phyloP scores from a whole-genome alignment of 2,797 vertebrate genomes.

The Rhinogobio ventralis region DNA sequence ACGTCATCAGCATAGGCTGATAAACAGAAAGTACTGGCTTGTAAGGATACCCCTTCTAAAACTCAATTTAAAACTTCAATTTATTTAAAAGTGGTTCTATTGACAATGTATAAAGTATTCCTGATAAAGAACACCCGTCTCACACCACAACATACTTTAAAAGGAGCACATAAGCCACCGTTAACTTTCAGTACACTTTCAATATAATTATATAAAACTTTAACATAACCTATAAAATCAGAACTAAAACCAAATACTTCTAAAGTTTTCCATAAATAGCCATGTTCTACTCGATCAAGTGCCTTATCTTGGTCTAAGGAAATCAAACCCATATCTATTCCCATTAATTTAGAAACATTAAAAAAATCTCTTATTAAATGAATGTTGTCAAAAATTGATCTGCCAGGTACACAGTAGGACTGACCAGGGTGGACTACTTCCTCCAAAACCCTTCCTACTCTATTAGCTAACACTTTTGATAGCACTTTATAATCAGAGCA shows the following conservation, averaged over 20 bases:
- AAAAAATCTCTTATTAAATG: too few species aligned
- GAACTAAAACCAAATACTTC: not conserved
- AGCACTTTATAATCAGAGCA: not conserved
- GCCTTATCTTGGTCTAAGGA: not conserved
- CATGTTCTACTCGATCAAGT: not conserved
- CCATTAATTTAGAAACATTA: too few species aligned
- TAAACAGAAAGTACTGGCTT: not conserved
- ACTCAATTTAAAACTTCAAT: too few species aligned
- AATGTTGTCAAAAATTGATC: not conserved
- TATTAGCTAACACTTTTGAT: not conserved
- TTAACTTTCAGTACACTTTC: not conserved
- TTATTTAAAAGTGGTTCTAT: too few species aligned
- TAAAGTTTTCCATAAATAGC: not conserved
- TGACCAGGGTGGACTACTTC: not conserved
- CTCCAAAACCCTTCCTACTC: not conserved
- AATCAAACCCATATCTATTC: too few species aligned
- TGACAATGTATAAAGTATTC: not conserved
- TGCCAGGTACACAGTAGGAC: too few species aligned
- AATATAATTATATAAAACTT: not conserved
- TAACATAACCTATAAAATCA: not conserved
- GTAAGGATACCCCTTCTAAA: not conserved
- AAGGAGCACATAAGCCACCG: not conserved
- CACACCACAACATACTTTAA: not conserved
- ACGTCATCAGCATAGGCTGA: not conserved
- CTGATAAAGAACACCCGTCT: not conserved